Percentiles rank a stretch among this genome's conserved stretches.
Conservation (phyloP, 2,797 vertebrate species). For the Gallinago nigripennis region DNA sequence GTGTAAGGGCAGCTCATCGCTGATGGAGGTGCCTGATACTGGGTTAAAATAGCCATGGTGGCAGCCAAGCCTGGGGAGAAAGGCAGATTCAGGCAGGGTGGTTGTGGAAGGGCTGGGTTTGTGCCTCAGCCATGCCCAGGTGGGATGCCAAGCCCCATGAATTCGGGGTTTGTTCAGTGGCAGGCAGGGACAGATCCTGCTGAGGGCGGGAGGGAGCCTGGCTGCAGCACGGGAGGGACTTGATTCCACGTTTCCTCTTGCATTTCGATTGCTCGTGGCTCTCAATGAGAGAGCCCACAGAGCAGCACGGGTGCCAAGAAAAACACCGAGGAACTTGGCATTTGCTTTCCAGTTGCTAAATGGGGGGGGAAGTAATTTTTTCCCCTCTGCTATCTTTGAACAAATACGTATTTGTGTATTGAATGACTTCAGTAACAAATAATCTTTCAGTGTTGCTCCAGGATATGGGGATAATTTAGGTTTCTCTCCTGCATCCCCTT, state of each 20-base stretch:
- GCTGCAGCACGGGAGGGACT: neutral
- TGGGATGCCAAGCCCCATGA: neutral
- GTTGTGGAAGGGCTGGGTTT: neutral
- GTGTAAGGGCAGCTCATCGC: neutral
- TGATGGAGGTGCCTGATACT: neutral
- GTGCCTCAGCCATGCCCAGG: neutral
- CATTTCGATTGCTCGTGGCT: neutral
- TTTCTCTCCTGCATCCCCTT: neutral
- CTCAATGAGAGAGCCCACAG: neutral
- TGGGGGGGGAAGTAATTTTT: accelerated
- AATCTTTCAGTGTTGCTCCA: neutral
- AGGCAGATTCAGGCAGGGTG: accelerated
- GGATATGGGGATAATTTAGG: neutral
- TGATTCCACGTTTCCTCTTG: neutral
- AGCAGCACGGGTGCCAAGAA: neutral
- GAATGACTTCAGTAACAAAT: neutral
- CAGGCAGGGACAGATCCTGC: neutral
- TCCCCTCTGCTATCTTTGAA: neutral
- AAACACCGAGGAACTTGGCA: neutral
- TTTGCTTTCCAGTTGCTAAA: neutral
- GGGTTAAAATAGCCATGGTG: neutral
- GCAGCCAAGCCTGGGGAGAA: neutral
- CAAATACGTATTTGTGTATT: neutral
- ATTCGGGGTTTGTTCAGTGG: neutral
- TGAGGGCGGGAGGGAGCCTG: neutral